phyloP scores from a whole-genome alignment of 2,797 vertebrate species.

The Bradypodion pumilum region DNA sequence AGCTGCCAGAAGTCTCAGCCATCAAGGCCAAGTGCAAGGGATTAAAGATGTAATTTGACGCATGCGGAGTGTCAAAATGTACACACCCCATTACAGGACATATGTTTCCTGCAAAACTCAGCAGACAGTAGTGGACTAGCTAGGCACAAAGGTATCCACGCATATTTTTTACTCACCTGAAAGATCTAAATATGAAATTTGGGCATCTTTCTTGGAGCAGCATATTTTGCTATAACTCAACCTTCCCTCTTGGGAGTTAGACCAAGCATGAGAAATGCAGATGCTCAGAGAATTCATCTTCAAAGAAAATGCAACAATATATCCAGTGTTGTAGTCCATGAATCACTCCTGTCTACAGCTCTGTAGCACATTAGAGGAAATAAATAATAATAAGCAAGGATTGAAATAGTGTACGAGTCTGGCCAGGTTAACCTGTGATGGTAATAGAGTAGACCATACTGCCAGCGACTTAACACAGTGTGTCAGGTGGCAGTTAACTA shows the following conservation, averaged over 20 bases:
- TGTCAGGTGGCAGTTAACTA: no score
- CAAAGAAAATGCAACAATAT: background rate
- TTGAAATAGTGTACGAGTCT: background rate
- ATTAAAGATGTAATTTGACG: background rate
- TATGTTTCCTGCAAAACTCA: no score
- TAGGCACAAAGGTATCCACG: background rate
- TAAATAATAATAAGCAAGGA: background rate
- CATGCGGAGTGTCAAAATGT: background rate
- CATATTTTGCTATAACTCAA: background rate
- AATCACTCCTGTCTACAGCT: constrained; percentile 7
- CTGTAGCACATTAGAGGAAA: background rate
- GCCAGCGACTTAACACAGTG: no score
- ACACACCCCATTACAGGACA: no score
- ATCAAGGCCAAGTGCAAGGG: background rate
- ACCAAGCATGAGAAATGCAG: background rate
- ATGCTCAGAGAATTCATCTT: background rate
- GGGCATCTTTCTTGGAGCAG: background rate
- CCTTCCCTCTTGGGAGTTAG: background rate
- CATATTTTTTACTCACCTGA: background rate
- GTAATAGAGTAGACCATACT: no score
- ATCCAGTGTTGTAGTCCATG: background rate
- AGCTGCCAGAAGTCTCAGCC: background rate
- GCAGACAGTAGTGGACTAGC: background rate
- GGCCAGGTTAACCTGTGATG: no score
- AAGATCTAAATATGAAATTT: no score